A percentile compares a stretch with the other conserved stretches of the same genome.
Conservation (phyloP, 2,888 invertebrate genomes). For the Xanthia togata region DNA sequence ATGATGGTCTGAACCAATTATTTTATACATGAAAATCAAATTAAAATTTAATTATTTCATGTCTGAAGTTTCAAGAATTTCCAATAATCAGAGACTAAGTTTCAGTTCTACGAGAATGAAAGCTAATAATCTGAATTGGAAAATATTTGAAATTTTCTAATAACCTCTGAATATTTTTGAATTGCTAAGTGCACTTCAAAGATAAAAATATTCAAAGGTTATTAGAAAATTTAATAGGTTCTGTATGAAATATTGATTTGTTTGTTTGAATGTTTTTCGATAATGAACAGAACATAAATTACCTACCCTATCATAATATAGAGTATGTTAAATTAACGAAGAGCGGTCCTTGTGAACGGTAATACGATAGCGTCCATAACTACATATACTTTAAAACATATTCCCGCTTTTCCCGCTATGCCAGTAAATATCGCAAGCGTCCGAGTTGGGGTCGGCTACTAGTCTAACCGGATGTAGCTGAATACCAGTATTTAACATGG, state of each 20-base stretch:
- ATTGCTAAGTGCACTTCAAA: no score
- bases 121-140: slow-evolving; percentile 10
- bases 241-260: slow-evolving; percentile 10
- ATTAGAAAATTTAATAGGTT: no score
- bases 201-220: no score
- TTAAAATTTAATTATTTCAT: slow-evolving; percentile 11
- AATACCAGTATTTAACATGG: no score
- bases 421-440: background rate
- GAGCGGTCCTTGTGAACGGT: background rate
- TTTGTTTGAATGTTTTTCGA: background rate
- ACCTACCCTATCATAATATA: background rate
- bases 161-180: slow-evolving; percentile 17
- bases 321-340: background rate
- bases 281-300: background rate
- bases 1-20: background rate
- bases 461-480: no score
- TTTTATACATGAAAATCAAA: background rate
- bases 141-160: slow-evolving; percentile 13
- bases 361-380: no score
- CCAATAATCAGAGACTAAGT: slow-evolving; percentile 11
- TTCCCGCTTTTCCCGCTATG: background rate
- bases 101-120: slow-evolving; percentile 10
- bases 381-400: background rate
- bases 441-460: no score
- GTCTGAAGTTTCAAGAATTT: slow-evolving; percentile 8